A percentile compares a stretch with the other conserved stretches of the same genome.
These are phyloP conservation scores for Gouania willdenowi DNA, from an alignment of 2,797 vertebrate species.

Conservation along the genomic window DNA sequence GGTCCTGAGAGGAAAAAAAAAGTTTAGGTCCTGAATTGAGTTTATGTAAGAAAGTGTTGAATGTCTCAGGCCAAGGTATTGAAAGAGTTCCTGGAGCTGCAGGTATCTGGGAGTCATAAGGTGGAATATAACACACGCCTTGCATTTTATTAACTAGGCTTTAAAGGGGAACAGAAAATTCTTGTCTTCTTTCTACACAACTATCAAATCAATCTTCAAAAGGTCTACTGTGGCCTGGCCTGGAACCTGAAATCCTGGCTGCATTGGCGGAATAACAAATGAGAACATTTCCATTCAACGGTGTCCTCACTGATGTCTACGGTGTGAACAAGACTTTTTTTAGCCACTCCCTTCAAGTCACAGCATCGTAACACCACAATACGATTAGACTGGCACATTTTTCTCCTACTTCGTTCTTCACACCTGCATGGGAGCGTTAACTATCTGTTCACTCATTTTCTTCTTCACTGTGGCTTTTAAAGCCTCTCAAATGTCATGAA, in stretches of 20 bases:
- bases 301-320: conserved; percentile 20
- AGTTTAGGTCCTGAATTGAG: conserved; percentile 1
- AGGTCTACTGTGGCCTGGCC: conserved; percentile 17
- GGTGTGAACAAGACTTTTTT: conserved; percentile 45
- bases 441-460: conserved; percentile 3
- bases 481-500: neutral
- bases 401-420: conserved; percentile 22
- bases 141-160: conserved; percentile 18
- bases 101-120: conserved; percentile 13
- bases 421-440: conserved; percentile 3
- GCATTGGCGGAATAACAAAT: conserved; percentile 32
- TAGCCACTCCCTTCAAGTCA: conserved; percentile 38
- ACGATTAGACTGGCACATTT: conserved; percentile 35
- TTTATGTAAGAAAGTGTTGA: conserved; percentile 3
- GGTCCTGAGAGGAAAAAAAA: conserved; percentile 21
- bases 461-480: neutral
- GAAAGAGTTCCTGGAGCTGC: conserved; percentile 9
- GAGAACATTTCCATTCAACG: conserved; percentile 43
- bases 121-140: conserved; percentile 8
- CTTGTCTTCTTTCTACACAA: conserved; percentile 20
- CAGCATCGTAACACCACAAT: conserved; percentile 24
- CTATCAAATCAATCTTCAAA: conserved; percentile 35
- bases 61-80: conserved; percentile 29
- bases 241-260: conserved; percentile 9
- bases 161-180: conserved; percentile 35